Base-by-base conservation (phyloP, 1,140 invertebrate species). In the Scaptomyza montana region DNA sequence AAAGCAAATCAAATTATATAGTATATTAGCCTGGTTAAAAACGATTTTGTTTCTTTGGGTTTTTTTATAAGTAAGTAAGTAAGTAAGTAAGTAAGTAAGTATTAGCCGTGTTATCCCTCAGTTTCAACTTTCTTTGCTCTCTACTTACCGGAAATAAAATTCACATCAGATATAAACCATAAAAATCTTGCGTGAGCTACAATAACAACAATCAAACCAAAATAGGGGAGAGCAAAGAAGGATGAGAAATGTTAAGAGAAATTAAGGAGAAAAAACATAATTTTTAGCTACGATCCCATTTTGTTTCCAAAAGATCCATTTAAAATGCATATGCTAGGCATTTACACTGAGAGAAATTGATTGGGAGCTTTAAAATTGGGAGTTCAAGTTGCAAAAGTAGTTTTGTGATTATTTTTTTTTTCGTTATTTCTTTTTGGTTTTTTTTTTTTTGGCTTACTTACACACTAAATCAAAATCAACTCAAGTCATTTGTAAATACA, bases 71-170 rank as follows among this genome's bases (percentile, higher is more conserved):
- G n/a, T 56, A 56, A 56, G 12, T 56, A 43, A 28, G 19, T 43
- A 10, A 41, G 12, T 55, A 41, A n/a, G n/a, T n/a, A n/a, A 16
- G 16, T 16, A 16, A 16, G 16, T 16, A 43, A 25, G 53, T 43
- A 12, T 43, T 56, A 56, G 54, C 54, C 54, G 54, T 56, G 54
- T 56, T 55, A n/a, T 56, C 36, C 16, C 39, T 56, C 39, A 45
- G 54, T 56, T 57, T 45, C 16, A 43, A 43, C 39, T n/a, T 28
- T 55, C 30, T 41, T 46, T 46, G 39, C 46, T 53, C 53, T 68
- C 75, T 89, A 89, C 85, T 89, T 89, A 89, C 85, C 80, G 59
- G 53, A 89, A 80, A 87, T 61, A 67, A 85, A 81, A 87, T 61
- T 61, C 61, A 81, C 65, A 78, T 73, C 61, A 77, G 36, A 13